A percentile compares a stretch with the other conserved stretches of the same genome.
These are phyloP conservation scores for Caenorhabditis angaria DNA, from an alignment of 2,888 invertebrate genomes.

Conservation along the genomic window DNA sequence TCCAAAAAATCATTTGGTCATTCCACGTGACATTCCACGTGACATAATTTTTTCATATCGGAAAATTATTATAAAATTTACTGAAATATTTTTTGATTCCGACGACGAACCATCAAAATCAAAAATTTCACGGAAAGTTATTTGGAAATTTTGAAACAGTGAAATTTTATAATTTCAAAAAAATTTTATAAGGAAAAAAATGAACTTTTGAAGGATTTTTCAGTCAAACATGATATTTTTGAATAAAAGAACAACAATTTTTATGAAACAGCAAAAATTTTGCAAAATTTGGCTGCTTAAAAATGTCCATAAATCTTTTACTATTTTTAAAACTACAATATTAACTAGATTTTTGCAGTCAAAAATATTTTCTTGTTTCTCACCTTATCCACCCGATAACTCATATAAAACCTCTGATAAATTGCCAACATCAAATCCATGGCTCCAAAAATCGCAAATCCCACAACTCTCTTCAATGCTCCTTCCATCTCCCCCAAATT, in stretches of 20 bases:
- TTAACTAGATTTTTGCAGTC: not conserved
- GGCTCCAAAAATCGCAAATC: constrained; percentile 83
- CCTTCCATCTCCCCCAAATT: constrained; percentile 86
- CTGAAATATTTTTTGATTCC: no score
- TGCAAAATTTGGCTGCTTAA: not conserved
- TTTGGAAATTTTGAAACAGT: no score
- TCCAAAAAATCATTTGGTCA: no score
- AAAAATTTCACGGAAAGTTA: no score
- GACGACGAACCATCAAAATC: no score
- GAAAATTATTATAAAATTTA: no score
- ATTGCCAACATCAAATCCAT: constrained; percentile 90
- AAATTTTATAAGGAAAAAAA: not conserved
- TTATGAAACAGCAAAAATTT: not conserved
- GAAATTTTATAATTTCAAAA: no score
- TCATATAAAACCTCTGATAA: constrained; percentile 84
- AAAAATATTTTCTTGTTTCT: not conserved
- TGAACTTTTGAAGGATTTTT: not conserved
- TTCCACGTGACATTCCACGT: no score
- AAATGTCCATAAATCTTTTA: not conserved
- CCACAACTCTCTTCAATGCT: constrained; percentile 84
- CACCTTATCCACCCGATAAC: constrained; percentile 67
- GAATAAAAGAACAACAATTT: not conserved
- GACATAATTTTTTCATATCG: no score
- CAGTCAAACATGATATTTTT: not conserved
- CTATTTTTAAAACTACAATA: not conserved